Percentiles rank a stretch among this genome's conserved stretches.
These are phyloP conservation scores for Brachionus paranguensis DNA, from an alignment of 1,140 invertebrate species.

Conservation along the genomic window DNA sequence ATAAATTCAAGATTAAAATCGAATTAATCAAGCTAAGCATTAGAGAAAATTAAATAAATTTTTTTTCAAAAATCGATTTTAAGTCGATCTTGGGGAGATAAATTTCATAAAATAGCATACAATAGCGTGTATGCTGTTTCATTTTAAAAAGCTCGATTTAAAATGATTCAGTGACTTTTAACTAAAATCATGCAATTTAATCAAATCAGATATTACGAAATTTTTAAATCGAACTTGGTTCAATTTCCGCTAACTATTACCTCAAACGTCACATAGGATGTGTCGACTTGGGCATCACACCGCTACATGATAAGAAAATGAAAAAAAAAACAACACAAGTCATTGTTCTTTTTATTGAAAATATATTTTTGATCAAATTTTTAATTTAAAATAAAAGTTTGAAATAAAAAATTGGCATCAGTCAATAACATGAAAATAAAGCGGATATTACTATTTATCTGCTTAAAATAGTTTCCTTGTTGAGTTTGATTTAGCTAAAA, in stretches of 20 bases:
- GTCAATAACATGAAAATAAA: neutral
- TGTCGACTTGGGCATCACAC: neutral
- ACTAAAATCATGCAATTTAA: neutral
- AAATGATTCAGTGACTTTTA: neutral
- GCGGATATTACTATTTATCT: conserved; percentile 41
- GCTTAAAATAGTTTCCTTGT: conserved; percentile 39
- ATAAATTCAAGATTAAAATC: neutral
- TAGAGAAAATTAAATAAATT: neutral
- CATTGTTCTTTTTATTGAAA: neutral
- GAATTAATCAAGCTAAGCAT: neutral
- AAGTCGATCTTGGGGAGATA: neutral
- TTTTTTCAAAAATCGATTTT: neutral
- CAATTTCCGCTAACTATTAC: neutral
- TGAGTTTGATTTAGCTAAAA: conserved; percentile 29
- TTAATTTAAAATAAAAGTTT: neutral
- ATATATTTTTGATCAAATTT: neutral
- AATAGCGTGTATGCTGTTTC: neutral
- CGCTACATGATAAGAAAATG: neutral
- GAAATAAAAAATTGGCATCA: neutral
- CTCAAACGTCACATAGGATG: neutral
- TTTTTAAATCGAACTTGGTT: neutral
- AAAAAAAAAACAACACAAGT: neutral
- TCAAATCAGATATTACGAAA: neutral
- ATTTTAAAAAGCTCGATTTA: neutral
- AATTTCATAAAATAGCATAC: neutral